Percentiles rank a stretch among this genome's conserved stretches.
phyloP scores from a whole-genome alignment of 2,888 invertebrate species.

The Drosophila picticornis region DNA sequence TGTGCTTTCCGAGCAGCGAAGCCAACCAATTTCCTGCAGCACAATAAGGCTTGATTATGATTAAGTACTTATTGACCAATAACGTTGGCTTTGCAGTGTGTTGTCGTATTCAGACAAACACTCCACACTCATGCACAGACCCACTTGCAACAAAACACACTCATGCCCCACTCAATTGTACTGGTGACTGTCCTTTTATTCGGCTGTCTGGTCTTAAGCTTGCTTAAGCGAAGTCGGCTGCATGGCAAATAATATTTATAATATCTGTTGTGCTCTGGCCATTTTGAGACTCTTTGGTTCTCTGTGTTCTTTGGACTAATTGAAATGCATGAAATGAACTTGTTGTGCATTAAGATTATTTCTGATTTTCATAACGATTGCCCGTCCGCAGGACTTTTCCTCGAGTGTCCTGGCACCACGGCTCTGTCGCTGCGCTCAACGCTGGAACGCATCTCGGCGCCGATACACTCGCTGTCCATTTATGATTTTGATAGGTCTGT shows the following conservation, averaged over 20 bases:
- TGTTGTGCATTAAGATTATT: slow-evolving; percentile 8
- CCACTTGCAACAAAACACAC: slow-evolving; percentile 1
- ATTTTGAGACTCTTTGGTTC: not conserved
- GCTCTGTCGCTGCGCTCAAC: slow-evolving; percentile 90
- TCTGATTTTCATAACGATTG: slow-evolving; percentile 1
- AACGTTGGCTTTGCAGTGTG: not conserved
- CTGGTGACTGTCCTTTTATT: not conserved
- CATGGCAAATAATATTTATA: slow-evolving; percentile 39
- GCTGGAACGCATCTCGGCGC: slow-evolving; percentile 89
- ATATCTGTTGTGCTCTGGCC: slow-evolving; percentile 3
- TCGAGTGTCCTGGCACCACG: slow-evolving; percentile 95
- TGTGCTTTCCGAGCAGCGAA: not conserved
- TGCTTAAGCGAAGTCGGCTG: slow-evolving; percentile 21
- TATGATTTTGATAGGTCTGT: slow-evolving; percentile 94
- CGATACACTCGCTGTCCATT: slow-evolving; percentile 93
- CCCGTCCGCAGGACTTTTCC: slow-evolving; percentile 88
- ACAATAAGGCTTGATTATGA: not conserved
- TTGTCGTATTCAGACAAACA: not conserved
- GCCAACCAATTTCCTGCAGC: not conserved
- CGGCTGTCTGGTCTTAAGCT: slow-evolving; percentile 2
- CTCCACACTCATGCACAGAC: not conserved
- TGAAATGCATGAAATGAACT: slow-evolving; percentile 36
- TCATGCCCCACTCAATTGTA: not conserved
- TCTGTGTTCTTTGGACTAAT: slow-evolving; percentile 19
- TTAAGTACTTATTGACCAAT: not conserved